A percentile compares a stretch with the other conserved stretches of the same genome.
Conservation (phyloP, 2,113 vertebrate genomes). For the Reinhardtius hippoglossoides region DNA sequence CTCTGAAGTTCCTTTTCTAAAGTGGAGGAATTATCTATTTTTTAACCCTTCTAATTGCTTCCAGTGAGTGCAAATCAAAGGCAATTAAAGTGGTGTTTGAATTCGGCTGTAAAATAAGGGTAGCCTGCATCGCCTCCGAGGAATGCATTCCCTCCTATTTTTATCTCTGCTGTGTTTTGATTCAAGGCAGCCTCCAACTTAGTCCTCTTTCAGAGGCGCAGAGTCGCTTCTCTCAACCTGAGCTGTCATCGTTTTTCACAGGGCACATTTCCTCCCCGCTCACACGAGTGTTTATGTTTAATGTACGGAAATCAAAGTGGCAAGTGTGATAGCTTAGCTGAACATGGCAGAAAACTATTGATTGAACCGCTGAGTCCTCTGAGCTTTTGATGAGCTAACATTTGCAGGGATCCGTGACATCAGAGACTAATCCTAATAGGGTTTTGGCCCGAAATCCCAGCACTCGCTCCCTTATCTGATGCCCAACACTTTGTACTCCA, state of each 20-base stretch:
- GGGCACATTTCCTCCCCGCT: constrained; percentile 40
- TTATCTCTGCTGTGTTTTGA: constrained; percentile 53
- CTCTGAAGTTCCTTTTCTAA: constrained; percentile 36
- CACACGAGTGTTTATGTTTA: constrained; percentile 57
- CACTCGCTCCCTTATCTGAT: constrained; percentile 69
- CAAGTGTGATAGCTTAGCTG: constrained; percentile 53
- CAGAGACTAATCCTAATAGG: constrained; percentile 69
- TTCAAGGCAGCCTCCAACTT: constrained; percentile 29
- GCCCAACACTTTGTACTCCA: constrained; percentile 68
- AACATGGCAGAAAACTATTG: constrained; percentile 68
- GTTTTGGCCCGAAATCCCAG: constrained; percentile 47
- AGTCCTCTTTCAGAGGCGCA: constrained; percentile 23
- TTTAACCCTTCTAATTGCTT: constrained; percentile 61
- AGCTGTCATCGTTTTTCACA: constrained; percentile 54
- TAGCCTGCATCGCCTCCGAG: constrained; percentile 31
- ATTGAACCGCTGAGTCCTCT: constrained; percentile 57
- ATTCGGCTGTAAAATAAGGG: constrained; percentile 54
- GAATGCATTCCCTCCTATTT: constrained; percentile 52
- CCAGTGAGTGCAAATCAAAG: constrained; percentile 62
- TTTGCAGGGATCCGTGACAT: constrained; percentile 71
- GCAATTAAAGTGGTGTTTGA: constrained; percentile 60
- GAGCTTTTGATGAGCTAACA: constrained; percentile 70
- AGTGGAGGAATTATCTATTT: constrained; percentile 37
- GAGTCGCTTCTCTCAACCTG: constrained; percentile 22
- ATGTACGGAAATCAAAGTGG: constrained; percentile 66